Conservation (phyloP, 2,888 invertebrate species). For the Pachliopta kotzebuea region DNA sequence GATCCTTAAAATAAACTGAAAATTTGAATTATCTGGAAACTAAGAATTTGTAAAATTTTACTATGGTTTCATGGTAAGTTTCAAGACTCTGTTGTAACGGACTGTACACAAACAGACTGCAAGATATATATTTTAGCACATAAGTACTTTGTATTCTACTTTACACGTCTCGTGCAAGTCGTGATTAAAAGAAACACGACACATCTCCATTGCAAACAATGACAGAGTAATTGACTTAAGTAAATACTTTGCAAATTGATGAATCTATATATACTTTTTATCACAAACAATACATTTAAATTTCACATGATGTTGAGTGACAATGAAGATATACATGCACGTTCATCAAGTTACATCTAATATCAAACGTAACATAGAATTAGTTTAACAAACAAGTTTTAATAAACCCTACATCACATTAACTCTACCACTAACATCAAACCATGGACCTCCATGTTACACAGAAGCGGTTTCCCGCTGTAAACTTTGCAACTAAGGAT, state of each 20-base stretch:
- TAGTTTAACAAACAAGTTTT: too few relatives aligned
- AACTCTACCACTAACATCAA: too few relatives aligned
- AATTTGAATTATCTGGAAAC: too few relatives aligned
- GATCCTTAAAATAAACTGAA: neutral
- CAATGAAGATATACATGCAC: too few relatives aligned
- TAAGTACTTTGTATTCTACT: neutral
- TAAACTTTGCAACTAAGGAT: too few relatives aligned
- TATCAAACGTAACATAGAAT: too few relatives aligned
- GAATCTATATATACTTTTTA: neutral
- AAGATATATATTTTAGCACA: neutral
- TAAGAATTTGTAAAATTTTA: neutral
- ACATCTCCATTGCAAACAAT: neutral
- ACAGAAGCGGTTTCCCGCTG: too few relatives aligned
- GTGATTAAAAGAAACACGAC: constrained; percentile 1
- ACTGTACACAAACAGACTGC: neutral
- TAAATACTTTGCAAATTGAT: neutral
- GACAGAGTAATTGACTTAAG: neutral
- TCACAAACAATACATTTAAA: too few relatives aligned
- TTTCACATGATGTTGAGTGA: too few relatives aligned
- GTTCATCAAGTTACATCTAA: too few relatives aligned
- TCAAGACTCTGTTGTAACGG: neutral
- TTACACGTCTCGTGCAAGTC: neutral
- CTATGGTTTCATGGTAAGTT: neutral
- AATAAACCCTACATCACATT: too few relatives aligned
- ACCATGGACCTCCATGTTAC: too few relatives aligned